Evolutionary conservation across 2,797 vertebrate genomes (phyloP), one percentile per base, ranked within the genome.

Genomic region (Lepus townsendii): DNA sequence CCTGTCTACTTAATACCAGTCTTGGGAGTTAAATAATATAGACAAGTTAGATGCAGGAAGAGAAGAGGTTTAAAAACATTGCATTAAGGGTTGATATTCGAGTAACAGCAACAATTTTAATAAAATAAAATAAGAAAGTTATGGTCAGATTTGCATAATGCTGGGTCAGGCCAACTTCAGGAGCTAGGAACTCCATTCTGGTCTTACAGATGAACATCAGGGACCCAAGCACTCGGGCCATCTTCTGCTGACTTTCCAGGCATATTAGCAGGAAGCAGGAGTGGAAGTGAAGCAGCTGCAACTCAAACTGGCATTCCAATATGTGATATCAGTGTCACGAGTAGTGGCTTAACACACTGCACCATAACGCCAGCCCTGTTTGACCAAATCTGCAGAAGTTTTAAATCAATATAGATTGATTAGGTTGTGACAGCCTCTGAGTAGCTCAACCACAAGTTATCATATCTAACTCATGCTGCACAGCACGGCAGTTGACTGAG

Each of bases 81-180:
- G 1, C 2, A 60, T 3, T 35, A 11, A 65, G 19, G 83, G 32
- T 57, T 10, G 6, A 26, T 62, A 77, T 85, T 78, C 83, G 19
- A 91, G 65, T n/a, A 80, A 35, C 22, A 22, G 5, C 17, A 65
- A 38, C 69, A 75, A 60, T 82, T 92, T 90, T 13, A 87, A 85
- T 75, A 32, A 69, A 77, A 1, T 54, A 82, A 89, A 84, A 73
- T 30, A 65, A 62, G 0, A 76, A 26, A 73, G 17, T 2, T 38
- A 9, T 30, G 50, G 35, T 82, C 0, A 12, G 1, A 35, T 30
- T 62, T 22, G 52, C 27, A 92, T 19, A 72, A 71, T 14, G 91
- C 26, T 77, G 42, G 42, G 42, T 47, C 42, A 47, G 42, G 42
- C 8, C 42, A 8, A 47, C 8, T 47, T 47, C 42, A 47, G 42